Percentiles rank a stretch among this genome's conserved stretches.
Evolutionary conservation across 2,797 vertebrate genomes (phyloP).

Genomic region (Trematomus bernacchii): DNA sequence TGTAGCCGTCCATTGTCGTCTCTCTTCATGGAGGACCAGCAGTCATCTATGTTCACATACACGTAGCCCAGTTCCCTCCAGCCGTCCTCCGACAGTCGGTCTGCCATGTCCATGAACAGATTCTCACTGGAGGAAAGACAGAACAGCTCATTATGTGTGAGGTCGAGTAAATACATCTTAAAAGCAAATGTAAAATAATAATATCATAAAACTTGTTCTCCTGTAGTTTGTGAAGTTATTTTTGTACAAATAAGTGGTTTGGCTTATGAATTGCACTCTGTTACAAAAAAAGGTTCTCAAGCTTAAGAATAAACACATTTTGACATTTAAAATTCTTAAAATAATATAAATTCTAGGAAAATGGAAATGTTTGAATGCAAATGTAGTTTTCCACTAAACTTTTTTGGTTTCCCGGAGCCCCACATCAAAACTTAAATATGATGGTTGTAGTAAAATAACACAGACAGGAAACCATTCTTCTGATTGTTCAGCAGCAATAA

Average conservation of each 20-base stretch:
- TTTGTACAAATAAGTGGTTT: not conserved
- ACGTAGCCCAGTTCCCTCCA: conserved; percentile 94
- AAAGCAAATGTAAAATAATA: not conserved
- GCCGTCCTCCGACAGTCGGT: conserved; percentile 90
- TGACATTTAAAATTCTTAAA: too few species aligned
- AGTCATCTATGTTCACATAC: conserved; percentile 96
- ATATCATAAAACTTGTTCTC: not conserved
- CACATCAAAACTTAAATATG: not conserved
- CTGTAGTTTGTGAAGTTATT: not conserved
- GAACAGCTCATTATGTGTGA: not conserved
- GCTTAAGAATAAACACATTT: not conserved
- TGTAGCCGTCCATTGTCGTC: conserved; percentile 85
- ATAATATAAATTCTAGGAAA: too few species aligned
- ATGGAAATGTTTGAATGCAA: too few species aligned
- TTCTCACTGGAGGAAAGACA: conserved; percentile 67
- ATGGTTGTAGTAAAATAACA: too few species aligned
- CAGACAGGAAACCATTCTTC: not conserved
- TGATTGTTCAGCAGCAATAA: not conserved
- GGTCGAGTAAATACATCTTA: not conserved
- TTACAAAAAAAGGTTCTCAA: not conserved
- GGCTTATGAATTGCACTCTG: not conserved
- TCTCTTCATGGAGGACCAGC: conserved; percentile 91
- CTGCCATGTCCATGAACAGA: conserved; percentile 94
- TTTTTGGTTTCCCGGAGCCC: not conserved
- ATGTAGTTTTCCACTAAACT: not conserved